phyloP scores from a whole-genome alignment of 2,797 vertebrate species.

The Notoglanidium macrostoma region DNA sequence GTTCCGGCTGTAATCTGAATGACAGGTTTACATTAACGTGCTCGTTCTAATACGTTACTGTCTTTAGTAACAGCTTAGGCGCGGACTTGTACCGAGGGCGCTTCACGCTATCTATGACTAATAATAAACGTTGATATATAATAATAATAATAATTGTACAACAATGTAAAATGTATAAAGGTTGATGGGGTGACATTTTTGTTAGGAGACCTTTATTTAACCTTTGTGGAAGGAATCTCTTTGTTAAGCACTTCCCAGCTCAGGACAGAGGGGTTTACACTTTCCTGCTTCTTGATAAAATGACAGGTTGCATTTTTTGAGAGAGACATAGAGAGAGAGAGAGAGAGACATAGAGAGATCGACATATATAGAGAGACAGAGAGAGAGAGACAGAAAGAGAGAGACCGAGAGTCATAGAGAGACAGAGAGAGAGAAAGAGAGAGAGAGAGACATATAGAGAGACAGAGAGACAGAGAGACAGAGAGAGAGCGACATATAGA shows the following conservation, averaged over 20 bases:
- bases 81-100: background rate
- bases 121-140: background rate
- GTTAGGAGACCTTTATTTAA: background rate
- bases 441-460: too few relatives aligned
- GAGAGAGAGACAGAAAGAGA: too few relatives aligned
- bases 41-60: background rate
- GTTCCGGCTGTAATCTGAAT: background rate
- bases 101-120: background rate
- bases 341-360: background rate
- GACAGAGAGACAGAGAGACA: too few relatives aligned
- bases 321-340: background rate
- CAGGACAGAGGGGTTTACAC: background rate
- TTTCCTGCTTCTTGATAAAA: background rate
- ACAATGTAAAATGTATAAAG: too few relatives aligned
- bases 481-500: too few relatives aligned
- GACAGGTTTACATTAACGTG: background rate
- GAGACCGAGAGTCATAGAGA: too few relatives aligned
- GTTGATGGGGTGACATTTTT: background rate
- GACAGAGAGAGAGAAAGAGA: too few relatives aligned
- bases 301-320: background rate
- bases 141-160: too few relatives aligned
- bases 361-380: background rate
- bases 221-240: background rate
- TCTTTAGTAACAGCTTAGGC: background rate
- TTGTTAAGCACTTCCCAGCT: background rate